Evolutionary conservation across 2,797 vertebrate species (phyloP), one percentile per base, ranked within the genome.

Genomic region (Geotrypetes seraphini): DNA sequence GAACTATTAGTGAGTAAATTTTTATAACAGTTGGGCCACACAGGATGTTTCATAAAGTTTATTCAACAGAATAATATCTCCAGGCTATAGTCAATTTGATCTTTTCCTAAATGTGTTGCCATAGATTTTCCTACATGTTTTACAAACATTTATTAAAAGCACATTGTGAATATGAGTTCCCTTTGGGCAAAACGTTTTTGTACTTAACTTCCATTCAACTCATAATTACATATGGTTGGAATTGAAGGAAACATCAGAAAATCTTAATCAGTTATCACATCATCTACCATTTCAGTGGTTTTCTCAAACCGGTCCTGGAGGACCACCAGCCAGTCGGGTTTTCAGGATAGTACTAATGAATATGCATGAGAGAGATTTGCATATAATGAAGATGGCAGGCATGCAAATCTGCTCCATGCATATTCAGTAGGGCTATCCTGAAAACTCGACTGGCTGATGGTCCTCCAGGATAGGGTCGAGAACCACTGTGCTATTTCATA

Each of bases 61-160:
- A 71, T 74, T 73, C 55, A 66, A 34, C 49, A 64, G 51, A 72
- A 78, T 60, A 76, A 71, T 62, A 63, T 73, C 73, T 77, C 62
- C 62, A 71, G 78, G 76, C 75, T 75, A 71, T 56, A 69, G 69
- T 64, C n/a, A 67, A 76, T 72, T 73, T 60, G 50, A 75, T 68
- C 68, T 64, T 39, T 12, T 3, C 11, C 29, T 38, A 48, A 73
- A 73, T 16, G 43, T 60, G 66, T 77, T 82, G 74, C 64, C 72
- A 71, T 74, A 77, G 74, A 75, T 73, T 74, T 78, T 66, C 68
- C 53, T 71, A 69, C 65, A 64, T 72, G 69, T 75, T 81, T 77
- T 69, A 78, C 63, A 78, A 76, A 73, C 65, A 66, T 66, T 75
- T 79, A 78, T 79, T 78, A 75, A 78, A 79, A 81, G 63, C 78